These are phyloP conservation scores for Pseudomugil gertrudae DNA, from an alignment of 2,797 vertebrate genomes.

Conservation along the genomic window DNA sequence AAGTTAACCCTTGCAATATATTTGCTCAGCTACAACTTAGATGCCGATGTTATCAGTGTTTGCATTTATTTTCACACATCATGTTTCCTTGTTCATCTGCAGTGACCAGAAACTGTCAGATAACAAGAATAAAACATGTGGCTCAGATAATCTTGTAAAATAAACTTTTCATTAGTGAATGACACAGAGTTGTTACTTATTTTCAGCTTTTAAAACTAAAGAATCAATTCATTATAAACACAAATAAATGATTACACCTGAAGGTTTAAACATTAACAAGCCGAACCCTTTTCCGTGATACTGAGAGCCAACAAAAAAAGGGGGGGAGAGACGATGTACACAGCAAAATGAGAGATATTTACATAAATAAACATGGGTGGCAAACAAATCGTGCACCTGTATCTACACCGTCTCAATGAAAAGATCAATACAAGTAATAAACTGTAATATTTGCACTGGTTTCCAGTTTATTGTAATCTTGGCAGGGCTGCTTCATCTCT, in stretches of 20 bases:
- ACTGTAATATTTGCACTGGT: constrained; percentile 11
- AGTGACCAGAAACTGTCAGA: not conserved
- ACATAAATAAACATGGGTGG: constrained; percentile 57
- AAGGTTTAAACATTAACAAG: constrained; percentile 51
- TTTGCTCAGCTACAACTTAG: constrained; percentile 45
- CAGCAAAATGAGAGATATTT: constrained; percentile 43
- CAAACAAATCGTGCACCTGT: constrained; percentile 69
- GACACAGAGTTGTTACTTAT: not conserved
- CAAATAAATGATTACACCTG: constrained; percentile 24
- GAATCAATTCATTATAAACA: not conserved
- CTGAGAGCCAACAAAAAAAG: constrained; percentile 16
- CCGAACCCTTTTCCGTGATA: constrained; percentile 6
- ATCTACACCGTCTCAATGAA: constrained; percentile 31
- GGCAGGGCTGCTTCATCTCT: constrained; percentile 41
- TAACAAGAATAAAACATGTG: constrained; percentile 2
- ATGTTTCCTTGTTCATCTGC: constrained; percentile 30
- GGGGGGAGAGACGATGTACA: not conserved
- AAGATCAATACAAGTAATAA: constrained; percentile 28
- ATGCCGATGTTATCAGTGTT: constrained; percentile 32
- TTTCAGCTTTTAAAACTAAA: constrained; percentile 7
- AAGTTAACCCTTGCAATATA: constrained; percentile 27
- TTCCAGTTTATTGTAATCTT: constrained; percentile 47
- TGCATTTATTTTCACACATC: constrained; percentile 13
- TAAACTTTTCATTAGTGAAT: not conserved
- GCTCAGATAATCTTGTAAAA: not conserved